Conservation (phyloP, 2,113 vertebrate genomes). For the Cariama cristata region DNA sequence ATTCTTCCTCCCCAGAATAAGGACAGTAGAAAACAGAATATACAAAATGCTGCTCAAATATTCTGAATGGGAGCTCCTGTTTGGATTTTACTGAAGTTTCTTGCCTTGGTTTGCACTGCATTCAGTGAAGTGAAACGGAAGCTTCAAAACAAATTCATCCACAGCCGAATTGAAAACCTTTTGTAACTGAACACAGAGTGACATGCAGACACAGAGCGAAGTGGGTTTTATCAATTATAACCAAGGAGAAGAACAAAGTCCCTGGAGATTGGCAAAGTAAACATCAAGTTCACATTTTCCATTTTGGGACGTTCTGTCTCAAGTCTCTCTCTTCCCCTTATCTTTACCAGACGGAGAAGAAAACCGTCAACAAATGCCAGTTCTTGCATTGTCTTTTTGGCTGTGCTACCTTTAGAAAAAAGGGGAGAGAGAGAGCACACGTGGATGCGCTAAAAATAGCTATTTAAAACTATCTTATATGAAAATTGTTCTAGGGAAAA, state of each 20-base stretch:
- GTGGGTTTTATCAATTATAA: neutral
- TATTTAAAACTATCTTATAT: neutral
- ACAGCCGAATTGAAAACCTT: neutral
- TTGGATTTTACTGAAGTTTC: slow-evolving; percentile 60
- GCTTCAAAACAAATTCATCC: slow-evolving; percentile 15
- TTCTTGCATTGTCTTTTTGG: neutral
- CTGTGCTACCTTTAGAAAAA: slow-evolving; percentile 7
- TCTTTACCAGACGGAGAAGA: neutral
- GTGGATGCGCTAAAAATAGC: neutral
- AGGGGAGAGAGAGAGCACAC: neutral
- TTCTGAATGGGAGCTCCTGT: slow-evolving; percentile 62
- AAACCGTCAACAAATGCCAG: neutral
- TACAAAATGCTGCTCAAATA: slow-evolving; percentile 43
- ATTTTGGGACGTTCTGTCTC: neutral
- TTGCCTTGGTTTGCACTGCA: slow-evolving; percentile 70
- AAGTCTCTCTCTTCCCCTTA: neutral
- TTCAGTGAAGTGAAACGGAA: slow-evolving; percentile 52
- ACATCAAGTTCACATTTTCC: neutral
- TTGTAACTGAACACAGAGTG: neutral
- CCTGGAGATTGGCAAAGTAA: slow-evolving; percentile 5
- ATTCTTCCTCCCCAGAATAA: slow-evolving; percentile 86
- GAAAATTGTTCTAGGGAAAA: neutral
- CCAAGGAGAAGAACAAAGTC: neutral
- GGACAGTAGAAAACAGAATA: slow-evolving; percentile 41
- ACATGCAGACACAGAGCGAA: neutral